Percentiles rank a stretch among this genome's conserved stretches.
Conservation (phyloP, 2,113 vertebrate genomes). For the Miniopterus natalensis region DNA sequence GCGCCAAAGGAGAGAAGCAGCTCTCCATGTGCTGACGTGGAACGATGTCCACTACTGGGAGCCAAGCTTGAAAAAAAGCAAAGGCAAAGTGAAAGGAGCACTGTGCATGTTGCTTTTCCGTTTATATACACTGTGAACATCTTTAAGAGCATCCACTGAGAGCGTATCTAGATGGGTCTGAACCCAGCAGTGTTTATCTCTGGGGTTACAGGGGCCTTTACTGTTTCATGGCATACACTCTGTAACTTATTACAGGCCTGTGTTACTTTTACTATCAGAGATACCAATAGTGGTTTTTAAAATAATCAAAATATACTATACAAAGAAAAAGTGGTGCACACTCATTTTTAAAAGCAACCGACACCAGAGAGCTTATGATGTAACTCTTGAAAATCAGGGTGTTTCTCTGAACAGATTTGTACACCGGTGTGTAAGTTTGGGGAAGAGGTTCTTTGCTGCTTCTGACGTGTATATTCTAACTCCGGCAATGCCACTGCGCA, state of each 20-base stretch:
- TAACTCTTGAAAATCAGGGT: background rate
- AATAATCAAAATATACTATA: slow-evolving; percentile 49
- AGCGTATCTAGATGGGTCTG: background rate
- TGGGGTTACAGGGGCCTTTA: background rate
- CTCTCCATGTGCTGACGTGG: background rate
- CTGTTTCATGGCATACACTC: background rate
- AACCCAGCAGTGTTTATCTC: background rate
- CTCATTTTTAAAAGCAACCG: slow-evolving; percentile 1
- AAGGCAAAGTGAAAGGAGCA: background rate
- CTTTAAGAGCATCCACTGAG: background rate
- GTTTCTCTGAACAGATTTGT: background rate
- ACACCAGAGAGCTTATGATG: background rate
- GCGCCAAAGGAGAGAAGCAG: background rate
- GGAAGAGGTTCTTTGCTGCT: background rate
- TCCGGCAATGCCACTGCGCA: background rate
- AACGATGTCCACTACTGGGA: background rate
- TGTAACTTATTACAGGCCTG: background rate
- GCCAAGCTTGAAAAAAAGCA: background rate
- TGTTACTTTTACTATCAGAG: slow-evolving; percentile 39
- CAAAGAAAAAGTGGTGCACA: background rate
- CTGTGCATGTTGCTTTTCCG: background rate
- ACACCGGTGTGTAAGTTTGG: background rate
- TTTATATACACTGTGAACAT: background rate
- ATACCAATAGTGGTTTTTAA: slow-evolving; percentile 19
- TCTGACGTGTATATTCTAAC: background rate